Percentiles rank a stretch among this genome's conserved stretches.
Evolutionary conservation across 2,797 vertebrate genomes (phyloP).

Genomic region (Podarcis lilfordi): DNA sequence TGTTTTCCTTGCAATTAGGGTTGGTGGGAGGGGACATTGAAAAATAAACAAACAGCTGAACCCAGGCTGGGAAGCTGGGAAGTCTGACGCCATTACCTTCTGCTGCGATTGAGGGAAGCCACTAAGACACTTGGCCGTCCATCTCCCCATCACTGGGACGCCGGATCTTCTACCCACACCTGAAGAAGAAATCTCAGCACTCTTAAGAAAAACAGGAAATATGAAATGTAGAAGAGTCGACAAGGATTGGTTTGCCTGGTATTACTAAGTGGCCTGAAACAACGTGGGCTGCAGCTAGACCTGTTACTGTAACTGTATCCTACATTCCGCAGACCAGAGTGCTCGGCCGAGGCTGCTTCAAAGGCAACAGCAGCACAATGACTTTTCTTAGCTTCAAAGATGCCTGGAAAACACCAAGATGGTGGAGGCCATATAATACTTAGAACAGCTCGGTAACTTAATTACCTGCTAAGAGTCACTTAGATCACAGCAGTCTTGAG

Average conservation of each 20-base stretch:
- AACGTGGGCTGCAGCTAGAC: slow-evolving; percentile 33
- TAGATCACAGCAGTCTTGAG: slow-evolving; percentile 14
- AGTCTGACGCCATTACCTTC: no score
- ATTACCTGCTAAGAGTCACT: slow-evolving; percentile 21
- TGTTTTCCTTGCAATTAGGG: no score
- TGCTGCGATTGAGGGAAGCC: no score
- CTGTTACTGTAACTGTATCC: slow-evolving; percentile 14
- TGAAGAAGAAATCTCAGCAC: slow-evolving; percentile 54
- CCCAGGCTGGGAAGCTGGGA: no score
- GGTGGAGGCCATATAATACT: slow-evolving; percentile 11
- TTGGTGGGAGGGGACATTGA: no score
- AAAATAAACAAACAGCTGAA: no score
- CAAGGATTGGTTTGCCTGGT: slow-evolving; percentile 46
- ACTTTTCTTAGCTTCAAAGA: background rate
- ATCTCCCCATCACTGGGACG: background rate
- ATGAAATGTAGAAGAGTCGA: slow-evolving; percentile 51
- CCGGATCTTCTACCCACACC: background rate
- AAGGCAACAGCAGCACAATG: slow-evolving; percentile 18
- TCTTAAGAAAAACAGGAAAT: slow-evolving; percentile 34
- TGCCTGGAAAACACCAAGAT: slow-evolving; percentile 34
- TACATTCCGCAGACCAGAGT: slow-evolving; percentile 6
- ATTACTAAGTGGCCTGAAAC: slow-evolving; percentile 53
- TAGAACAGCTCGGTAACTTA: slow-evolving; percentile 25
- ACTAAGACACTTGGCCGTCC: no score
- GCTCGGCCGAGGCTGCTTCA: slow-evolving; percentile 19